Evolutionary conservation across 2,113 vertebrate genomes (phyloP).

Genomic region (Alces alces): DNA sequence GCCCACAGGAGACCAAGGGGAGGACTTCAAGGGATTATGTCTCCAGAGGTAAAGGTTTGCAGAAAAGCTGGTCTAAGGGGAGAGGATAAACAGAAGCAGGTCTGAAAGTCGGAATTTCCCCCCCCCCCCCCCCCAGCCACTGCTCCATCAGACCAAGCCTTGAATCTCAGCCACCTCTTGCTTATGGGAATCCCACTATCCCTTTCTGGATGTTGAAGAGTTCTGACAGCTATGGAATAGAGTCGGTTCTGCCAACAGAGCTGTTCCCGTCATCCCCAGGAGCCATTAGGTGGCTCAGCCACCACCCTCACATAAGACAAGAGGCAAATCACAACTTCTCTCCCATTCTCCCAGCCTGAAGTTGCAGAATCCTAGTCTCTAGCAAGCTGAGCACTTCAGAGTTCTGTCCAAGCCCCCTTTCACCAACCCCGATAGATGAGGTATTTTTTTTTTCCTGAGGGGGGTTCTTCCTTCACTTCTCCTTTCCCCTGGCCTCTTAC

Average conservation of each 20-base stretch:
- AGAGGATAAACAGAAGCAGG: not conserved
- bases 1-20: not conserved
- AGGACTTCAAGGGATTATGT: not conserved
- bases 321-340: slow-evolving; percentile 80
- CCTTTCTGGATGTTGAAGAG: slow-evolving; percentile 46
- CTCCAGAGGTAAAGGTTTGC: not conserved
- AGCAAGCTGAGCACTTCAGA: slow-evolving; percentile 55
- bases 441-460: not conserved
- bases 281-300: slow-evolving; percentile 70
- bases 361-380: slow-evolving; percentile 76
- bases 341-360: slow-evolving; percentile 82
- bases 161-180: not conserved
- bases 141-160: slow-evolving; percentile 26
- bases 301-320: slow-evolving; percentile 72
- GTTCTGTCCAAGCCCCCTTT: not conserved
- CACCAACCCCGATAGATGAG: not conserved
- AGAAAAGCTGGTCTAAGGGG: not conserved
- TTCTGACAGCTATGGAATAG: slow-evolving; percentile 19
- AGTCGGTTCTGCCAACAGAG: not conserved
- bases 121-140: not conserved
- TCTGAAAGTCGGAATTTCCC: not conserved
- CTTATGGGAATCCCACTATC: slow-evolving; percentile 70
- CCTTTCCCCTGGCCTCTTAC: not conserved
- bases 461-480: not conserved
- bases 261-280: slow-evolving; percentile 28